These are phyloP conservation scores for Dicaeum eximium DNA, from an alignment of 2,113 vertebrate genomes.

Conservation along the genomic window DNA sequence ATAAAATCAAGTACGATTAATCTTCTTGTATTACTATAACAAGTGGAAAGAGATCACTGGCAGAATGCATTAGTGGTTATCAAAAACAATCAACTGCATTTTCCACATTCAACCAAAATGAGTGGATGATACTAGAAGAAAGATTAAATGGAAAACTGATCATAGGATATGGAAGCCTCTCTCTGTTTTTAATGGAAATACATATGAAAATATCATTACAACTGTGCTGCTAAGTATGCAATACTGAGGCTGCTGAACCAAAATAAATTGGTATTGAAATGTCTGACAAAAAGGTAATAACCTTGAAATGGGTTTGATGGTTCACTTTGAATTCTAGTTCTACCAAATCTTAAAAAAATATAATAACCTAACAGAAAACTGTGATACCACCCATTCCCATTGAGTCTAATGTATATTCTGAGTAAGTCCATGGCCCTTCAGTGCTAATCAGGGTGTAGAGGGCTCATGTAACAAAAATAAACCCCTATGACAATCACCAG, in stretches of 20 bases:
- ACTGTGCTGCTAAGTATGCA: not conserved
- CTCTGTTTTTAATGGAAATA: not conserved
- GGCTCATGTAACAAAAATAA: not conserved
- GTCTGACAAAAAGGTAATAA: not conserved
- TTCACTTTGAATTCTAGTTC: not conserved
- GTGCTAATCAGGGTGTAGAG: not conserved
- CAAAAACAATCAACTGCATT: slow-evolving; percentile 9
- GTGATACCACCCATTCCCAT: not conserved
- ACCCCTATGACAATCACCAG: not conserved
- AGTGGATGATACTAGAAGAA: not conserved
- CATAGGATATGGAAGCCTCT: not conserved
- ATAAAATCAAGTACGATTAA: slow-evolving; percentile 51
- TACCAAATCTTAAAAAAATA: not conserved
- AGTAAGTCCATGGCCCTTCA: not conserved
- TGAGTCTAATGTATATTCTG: not conserved
- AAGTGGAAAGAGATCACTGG: slow-evolving; percentile 9
- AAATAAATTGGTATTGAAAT: not conserved
- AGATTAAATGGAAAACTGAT: not conserved
- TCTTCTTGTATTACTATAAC: not conserved
- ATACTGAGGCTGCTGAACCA: not conserved
- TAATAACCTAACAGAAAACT: not conserved
- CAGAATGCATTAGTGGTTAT: slow-evolving; percentile 3
- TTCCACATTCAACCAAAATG: not conserved
- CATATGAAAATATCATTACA: not conserved
- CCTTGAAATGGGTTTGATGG: not conserved